A percentile compares a stretch with the other conserved stretches of the same genome.
Conservation (phyloP, 2,888 invertebrate species). For the Hedya salicella region DNA sequence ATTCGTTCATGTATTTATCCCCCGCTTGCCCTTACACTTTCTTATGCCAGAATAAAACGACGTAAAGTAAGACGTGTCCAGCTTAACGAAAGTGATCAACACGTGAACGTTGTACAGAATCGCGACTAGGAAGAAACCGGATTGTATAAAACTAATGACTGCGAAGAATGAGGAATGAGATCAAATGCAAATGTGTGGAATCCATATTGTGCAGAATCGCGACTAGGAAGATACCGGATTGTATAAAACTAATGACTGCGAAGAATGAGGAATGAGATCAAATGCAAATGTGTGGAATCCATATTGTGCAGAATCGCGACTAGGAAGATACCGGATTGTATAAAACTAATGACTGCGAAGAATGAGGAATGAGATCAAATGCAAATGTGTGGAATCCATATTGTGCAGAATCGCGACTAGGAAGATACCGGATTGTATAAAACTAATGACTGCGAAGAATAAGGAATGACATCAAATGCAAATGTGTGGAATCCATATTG, state of each 20-base stretch:
- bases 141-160: not conserved
- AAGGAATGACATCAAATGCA: too few species aligned
- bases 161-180: not conserved
- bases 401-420: too few species aligned
- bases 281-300: conserved; percentile 5
- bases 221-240: conserved; percentile 6
- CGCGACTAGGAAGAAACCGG: conserved; percentile 2
- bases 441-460: too few species aligned
- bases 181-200: conserved; percentile 7
- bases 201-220: conserved; percentile 1
- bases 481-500: too few species aligned
- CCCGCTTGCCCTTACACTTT: not conserved
- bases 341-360: too few species aligned
- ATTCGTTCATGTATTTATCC: not conserved
- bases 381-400: too few species aligned
- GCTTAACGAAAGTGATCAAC: too few species aligned
- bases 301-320: not conserved
- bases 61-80: too few species aligned
- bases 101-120: not conserved
- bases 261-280: not conserved
- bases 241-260: not conserved
- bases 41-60: too few species aligned
- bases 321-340: conserved; percentile 5
- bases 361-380: too few species aligned
- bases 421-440: too few species aligned